Conservation (phyloP, 1,140 invertebrate genomes). For the Nebria ingens region DNA sequence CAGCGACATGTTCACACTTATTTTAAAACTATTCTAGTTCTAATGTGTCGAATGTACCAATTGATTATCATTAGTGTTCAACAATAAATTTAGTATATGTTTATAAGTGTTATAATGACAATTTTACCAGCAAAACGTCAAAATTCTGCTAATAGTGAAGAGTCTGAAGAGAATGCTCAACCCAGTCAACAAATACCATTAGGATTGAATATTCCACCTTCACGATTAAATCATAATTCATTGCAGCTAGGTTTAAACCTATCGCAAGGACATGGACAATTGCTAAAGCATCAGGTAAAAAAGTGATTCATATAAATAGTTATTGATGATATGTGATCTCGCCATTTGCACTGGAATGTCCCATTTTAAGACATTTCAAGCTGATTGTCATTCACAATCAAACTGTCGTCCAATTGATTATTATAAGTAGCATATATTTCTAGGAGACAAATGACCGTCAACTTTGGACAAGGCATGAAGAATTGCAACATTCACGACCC, state of each 20-base stretch:
- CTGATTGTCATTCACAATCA: background rate
- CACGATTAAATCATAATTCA: background rate
- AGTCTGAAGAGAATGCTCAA: background rate
- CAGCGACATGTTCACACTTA: background rate
- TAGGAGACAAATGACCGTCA: background rate
- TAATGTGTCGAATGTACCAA: background rate
- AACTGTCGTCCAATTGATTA: background rate
- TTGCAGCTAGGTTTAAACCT: background rate
- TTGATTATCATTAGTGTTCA: background rate
- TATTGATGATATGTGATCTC: no score
- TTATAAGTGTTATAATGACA: background rate
- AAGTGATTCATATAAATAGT: background rate
- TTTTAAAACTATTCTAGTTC: background rate
- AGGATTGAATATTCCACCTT: background rate
- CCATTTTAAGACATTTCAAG: background rate
- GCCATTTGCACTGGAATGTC: background rate
- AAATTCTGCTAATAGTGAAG: background rate
- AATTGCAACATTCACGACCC: background rate
- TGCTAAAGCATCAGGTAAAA: slow-evolving; percentile 3
- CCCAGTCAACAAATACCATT: background rate
- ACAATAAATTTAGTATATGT: background rate
- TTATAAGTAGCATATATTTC: background rate
- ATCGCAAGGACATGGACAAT: background rate
- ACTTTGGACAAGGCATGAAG: background rate
- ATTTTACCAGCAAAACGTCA: slow-evolving; percentile 2